These are phyloP conservation scores for Graphium colonna DNA, from an alignment of 2,888 invertebrate genomes.

Conservation along the genomic window DNA sequence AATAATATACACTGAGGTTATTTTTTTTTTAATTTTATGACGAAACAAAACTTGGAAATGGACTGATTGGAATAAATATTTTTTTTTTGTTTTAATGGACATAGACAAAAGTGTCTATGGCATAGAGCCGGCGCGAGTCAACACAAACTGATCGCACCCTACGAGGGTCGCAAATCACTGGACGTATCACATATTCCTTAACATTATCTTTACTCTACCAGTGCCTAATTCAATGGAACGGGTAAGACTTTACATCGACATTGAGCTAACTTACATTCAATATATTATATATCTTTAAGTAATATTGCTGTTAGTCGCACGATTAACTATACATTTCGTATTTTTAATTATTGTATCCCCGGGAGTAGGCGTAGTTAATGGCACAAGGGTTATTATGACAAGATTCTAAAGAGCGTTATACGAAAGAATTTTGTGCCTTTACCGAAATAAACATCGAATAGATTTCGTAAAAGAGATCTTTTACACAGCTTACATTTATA, in stretches of 20 bases:
- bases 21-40: no score
- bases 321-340: constrained; percentile 64
- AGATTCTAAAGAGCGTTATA: constrained; percentile 53
- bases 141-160: constrained; percentile 29
- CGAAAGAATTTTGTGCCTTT: constrained; percentile 55
- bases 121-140: constrained; percentile 31
- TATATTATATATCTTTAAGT: constrained; percentile 74
- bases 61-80: no score
- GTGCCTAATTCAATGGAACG: constrained; percentile 77
- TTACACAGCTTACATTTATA: constrained; percentile 50
- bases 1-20: no score
- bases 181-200: constrained; percentile 77
- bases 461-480: constrained; percentile 49
- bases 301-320: constrained; percentile 75
- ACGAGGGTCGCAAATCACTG: constrained; percentile 51
- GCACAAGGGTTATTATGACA: constrained; percentile 76
- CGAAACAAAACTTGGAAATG: no score
- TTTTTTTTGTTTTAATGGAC: neutral
- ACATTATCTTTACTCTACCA: constrained; percentile 64
- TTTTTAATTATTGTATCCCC: constrained; percentile 57
- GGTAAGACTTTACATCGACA: constrained; percentile 69
- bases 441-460: constrained; percentile 33
- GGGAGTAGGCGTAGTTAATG: constrained; percentile 69
- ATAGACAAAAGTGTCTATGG: neutral
- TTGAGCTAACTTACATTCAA: constrained; percentile 78